Conservation (phyloP, 2,888 invertebrate genomes). For the Agrilus biguttatus region DNA sequence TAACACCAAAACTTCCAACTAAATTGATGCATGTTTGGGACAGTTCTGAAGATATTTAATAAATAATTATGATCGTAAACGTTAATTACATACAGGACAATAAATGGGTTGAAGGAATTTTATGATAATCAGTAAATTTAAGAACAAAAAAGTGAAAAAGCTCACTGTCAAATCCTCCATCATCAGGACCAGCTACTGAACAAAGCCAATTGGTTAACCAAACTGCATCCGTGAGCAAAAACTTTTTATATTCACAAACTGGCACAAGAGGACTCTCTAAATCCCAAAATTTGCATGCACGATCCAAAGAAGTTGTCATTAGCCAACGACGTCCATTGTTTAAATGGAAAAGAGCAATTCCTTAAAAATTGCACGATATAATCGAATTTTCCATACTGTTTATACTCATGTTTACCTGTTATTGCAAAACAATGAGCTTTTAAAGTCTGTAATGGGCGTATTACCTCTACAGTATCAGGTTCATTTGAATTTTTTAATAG, state of each 20-base stretch:
- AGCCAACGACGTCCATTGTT: slow-evolving; percentile 46
- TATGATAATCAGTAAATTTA: too few species aligned
- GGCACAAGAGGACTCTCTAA: slow-evolving; percentile 33
- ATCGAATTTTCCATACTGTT: neutral
- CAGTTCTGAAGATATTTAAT: too few species aligned
- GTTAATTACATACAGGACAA: too few species aligned
- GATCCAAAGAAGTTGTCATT: slow-evolving; percentile 51
- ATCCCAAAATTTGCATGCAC: slow-evolving; percentile 56
- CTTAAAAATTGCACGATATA: slow-evolving; percentile 15
- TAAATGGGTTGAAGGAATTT: too few species aligned
- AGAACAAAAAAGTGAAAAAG: too few species aligned
- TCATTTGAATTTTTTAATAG: slow-evolving; percentile 28
- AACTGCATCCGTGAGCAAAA: slow-evolving; percentile 32
- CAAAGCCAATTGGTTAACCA: slow-evolving; percentile 40
- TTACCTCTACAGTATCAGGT: slow-evolving; percentile 28
- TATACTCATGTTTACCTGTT: slow-evolving; percentile 34
- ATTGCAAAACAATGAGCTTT: slow-evolving; percentile 42
- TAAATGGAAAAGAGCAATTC: slow-evolving; percentile 30
- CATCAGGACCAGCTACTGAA: slow-evolving; percentile 29
- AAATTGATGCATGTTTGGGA: too few species aligned
- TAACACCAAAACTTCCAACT: too few species aligned
- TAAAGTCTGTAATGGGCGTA: slow-evolving; percentile 45
- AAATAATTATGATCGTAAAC: too few species aligned
- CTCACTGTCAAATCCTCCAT: slow-evolving; percentile 15
- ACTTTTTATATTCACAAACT: slow-evolving; percentile 25